Evolutionary conservation across 1,140 invertebrate genomes (phyloP).

Genomic region (Cryptotermes secundus): DNA sequence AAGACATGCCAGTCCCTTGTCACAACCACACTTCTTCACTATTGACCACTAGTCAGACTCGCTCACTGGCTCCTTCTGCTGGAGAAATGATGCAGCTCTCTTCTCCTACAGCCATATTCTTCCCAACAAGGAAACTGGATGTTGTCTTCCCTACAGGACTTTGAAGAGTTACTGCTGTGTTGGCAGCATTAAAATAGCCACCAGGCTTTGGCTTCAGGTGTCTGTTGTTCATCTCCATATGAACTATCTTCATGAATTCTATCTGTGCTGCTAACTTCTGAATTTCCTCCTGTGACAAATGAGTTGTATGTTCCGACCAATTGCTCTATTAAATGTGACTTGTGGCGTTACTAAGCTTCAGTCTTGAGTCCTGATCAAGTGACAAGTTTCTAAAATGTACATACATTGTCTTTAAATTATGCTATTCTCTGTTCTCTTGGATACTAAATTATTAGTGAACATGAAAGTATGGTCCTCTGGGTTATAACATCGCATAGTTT

Average conservation of each 20-base stretch:
- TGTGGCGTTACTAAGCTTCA: neutral
- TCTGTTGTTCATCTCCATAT: conserved; percentile 88
- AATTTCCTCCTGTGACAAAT: conserved; percentile 71
- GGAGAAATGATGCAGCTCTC: conserved; percentile 25
- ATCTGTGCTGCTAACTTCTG: conserved; percentile 88
- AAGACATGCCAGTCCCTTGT: conserved; percentile 27
- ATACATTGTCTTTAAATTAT: no score
- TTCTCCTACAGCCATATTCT: neutral
- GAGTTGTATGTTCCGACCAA: conserved; percentile 9
- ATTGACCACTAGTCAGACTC: conserved; percentile 51
- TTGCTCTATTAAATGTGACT: neutral
- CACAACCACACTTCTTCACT: conserved; percentile 46
- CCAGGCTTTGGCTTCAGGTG: conserved; percentile 81
- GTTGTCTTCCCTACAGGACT: conserved; percentile 39
- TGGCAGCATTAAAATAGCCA: conserved; percentile 64
- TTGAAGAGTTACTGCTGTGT: conserved; percentile 47
- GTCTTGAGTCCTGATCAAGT: neutral
- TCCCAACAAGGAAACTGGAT: neutral
- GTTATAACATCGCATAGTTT: no score
- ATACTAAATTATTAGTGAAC: no score
- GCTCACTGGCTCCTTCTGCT: conserved; percentile 40
- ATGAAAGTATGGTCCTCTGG: no score
- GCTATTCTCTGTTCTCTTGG: no score
- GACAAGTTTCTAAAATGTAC: no score
- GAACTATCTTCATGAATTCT: conserved; percentile 89